Evolutionary conservation across 2,113 vertebrate species (phyloP).

Genomic region (Pantherophis guttatus): DNA sequence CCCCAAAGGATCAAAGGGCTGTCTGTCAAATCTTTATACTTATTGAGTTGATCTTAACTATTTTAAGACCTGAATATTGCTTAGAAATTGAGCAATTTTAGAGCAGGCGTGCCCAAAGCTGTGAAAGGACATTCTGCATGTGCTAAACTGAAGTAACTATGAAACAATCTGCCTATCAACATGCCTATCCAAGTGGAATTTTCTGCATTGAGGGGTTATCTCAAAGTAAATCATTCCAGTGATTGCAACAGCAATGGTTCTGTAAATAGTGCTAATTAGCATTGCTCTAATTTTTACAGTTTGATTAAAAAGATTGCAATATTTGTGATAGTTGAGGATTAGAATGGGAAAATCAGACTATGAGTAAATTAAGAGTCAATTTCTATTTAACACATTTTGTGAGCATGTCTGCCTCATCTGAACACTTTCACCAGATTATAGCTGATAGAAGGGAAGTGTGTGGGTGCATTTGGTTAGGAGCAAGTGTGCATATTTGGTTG

Average conservation of each 20-base stretch:
- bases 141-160: neutral
- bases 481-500: neutral
- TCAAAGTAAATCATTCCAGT: neutral
- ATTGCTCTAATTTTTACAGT: neutral
- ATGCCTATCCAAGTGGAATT: neutral
- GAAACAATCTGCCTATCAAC: neutral
- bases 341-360: neutral
- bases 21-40: neutral
- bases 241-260: neutral
- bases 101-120: neutral
- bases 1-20: neutral
- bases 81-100: neutral
- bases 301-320: neutral
- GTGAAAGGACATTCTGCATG: neutral
- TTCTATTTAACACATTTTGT: neutral
- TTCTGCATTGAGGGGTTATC: neutral
- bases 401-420: neutral
- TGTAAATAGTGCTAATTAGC: neutral
- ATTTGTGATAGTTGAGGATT: neutral
- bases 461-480: neutral
- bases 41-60: neutral
- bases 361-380: neutral
- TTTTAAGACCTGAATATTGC: neutral
- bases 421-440: neutral
- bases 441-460: rapidly evolving